Evolutionary conservation across 1,140 invertebrate genomes (phyloP), one percentile per base, ranked within the genome.

Genomic region (Drosophila miranda): DNA sequence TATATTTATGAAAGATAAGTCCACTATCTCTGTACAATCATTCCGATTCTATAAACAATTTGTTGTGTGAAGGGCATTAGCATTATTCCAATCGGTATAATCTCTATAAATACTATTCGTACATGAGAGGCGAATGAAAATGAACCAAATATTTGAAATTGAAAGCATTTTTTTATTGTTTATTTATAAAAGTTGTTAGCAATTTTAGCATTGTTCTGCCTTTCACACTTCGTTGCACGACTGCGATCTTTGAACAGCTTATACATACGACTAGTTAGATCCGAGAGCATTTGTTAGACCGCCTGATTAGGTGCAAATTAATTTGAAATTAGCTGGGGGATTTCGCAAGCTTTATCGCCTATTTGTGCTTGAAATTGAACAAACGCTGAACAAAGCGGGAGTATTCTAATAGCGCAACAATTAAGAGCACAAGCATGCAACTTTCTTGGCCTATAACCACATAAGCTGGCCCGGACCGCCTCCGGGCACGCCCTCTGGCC

Each of bases 251-350:
- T 45, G 21, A 50, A 44, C 48, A 51, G 48, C 70, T 60, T 43
- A 5, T 4, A 26, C 19, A 50, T 21, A 30, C 34, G 11, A 38
- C 11, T 5, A 11, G 11, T 38, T 13, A 38, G 13, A 5, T 38
- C 34, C 34, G 34, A 13, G 34, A 38, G 58, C 21, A 61, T 57
- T 57, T 42, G 28, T 28, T 48, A 46, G 58, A 53, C 21, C 16
- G 45, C 46, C 63, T 51, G 67, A 69, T 74, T 68, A 67, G 58
- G 77, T 87, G 82, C 49, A 60, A 86, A 84, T 81, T 69, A 70
- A 81, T 75, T 50, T 28, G 42, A 66, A 84, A 86, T 81, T 74
- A 81, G 57, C 50, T 60, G 41, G 44, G 6, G 19, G 34, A 49
- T 66, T 58, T 64, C 13, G 68, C 50, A 3, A 43, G 49, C 26